Conservation (phyloP, 2,888 invertebrate genomes). For the Noctuana brunneofusca region DNA sequence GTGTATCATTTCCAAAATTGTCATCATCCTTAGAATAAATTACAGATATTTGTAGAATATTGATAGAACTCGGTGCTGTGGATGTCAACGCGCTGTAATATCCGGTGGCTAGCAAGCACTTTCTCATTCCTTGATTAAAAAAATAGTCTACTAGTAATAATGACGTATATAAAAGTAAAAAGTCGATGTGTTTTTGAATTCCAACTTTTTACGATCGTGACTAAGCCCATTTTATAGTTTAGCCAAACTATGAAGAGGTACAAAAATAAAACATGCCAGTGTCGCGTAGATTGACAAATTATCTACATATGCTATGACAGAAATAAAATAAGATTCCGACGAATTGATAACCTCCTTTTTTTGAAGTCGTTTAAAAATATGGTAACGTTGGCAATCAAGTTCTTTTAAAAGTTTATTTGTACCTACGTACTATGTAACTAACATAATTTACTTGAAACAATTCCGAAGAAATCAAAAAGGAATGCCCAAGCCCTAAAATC, state of each 20-base stretch:
- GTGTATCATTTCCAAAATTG: too few species aligned
- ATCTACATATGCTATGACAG: slow-evolving; percentile 1
- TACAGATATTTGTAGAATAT: too few species aligned
- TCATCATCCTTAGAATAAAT: too few species aligned
- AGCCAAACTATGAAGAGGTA: slow-evolving; percentile 7
- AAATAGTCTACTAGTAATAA: neutral
- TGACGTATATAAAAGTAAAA: neutral
- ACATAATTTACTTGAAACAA: too few species aligned
- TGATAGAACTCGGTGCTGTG: too few species aligned
- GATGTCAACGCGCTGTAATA: too few species aligned
- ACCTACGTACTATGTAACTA: too few species aligned
- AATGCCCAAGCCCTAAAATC: too few species aligned
- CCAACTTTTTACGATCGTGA: slow-evolving; percentile 5
- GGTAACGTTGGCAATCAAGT: neutral
- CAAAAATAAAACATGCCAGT: slow-evolving; percentile 12
- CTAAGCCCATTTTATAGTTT: slow-evolving; percentile 4
- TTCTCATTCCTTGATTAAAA: neutral
- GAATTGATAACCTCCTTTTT: slow-evolving; percentile 1
- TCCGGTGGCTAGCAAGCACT: neutral
- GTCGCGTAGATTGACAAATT: slow-evolving; percentile 19
- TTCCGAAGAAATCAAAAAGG: too few species aligned
- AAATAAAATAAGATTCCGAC: neutral
- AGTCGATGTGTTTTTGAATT: neutral
- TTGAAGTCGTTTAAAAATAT: neutral
- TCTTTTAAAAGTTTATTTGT: too few species aligned